Evolutionary conservation across 2,113 vertebrate species (phyloP).

Genomic region (Ranitomeya imitator): DNA sequence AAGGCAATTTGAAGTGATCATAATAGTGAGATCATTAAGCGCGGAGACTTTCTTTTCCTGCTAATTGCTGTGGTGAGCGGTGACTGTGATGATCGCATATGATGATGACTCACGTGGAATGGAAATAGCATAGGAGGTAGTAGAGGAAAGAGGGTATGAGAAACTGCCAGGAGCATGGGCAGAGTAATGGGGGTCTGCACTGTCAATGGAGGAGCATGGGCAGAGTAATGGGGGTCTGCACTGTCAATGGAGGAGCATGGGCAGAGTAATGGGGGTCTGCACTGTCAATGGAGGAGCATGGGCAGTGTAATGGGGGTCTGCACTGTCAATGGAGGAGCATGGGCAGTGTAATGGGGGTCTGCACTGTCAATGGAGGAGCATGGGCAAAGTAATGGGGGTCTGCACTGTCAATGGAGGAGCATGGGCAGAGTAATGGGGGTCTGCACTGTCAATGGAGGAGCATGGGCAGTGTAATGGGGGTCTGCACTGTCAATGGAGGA

Average conservation of each 20-base stretch:
- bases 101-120: not conserved
- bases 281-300: too few species aligned
- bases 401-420: too few species aligned
- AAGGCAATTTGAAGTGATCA: conserved; percentile 39
- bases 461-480: not conserved
- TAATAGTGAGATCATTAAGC: conserved; percentile 47
- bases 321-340: too few species aligned
- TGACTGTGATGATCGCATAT: not conserved
- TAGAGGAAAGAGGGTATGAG: too few species aligned
- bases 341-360: not conserved
- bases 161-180: too few species aligned
- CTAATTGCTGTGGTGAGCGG: conserved; percentile 31
- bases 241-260: too few species aligned
- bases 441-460: too few species aligned
- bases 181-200: not conserved
- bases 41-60: conserved; percentile 20
- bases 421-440: not conserved
- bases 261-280: not conserved
- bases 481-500: too few species aligned
- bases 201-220: too few species aligned
- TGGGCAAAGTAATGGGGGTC: not conserved
- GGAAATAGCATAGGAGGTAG: not conserved
- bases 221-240: not conserved
- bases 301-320: not conserved
- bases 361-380: too few species aligned